Evolutionary conservation across 1,140 invertebrate genomes (phyloP), one percentile per base, ranked within the genome.

Genomic region (Lysiphlebus fabarum): DNA sequence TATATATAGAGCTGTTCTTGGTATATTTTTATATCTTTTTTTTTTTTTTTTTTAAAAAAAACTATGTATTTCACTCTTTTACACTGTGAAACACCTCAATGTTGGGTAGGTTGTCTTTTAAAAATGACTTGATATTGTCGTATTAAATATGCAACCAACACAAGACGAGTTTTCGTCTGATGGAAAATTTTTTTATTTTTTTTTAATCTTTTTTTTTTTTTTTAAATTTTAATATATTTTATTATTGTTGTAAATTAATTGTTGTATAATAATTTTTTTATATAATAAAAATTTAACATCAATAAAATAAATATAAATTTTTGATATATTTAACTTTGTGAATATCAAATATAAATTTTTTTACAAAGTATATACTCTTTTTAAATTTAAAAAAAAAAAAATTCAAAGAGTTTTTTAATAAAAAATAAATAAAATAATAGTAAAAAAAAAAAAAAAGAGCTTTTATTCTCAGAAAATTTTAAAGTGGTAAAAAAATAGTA

Each of bases 401-500:
- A 26, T 26, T 1, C 17, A 26, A 26, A 26, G 17, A 26, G 2
- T 26, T 26, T 26, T 26, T 26, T 4, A 26, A 26, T 4, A 26
- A 26, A 26, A 26, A 26, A 26, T 2, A 26, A 26, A 44, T 44
- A 44, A 5, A 45, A 45, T 45, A 14, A 12, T 45, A 45, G 12
- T 45, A 7, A 14, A 12, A 5, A 44, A 6, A 45, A 5, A 7
- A 14, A 12, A 5, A 44, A 6, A 45, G 7, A n/a, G 7, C 7
- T 11, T 6, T 45, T 45, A 5, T 14, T 43, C 12, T 54, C 8
- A 34, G 36, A 55, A 36, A 44, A n/a, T 12, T 33, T 8, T 6
- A 36, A n/a, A n/a, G 17, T 45, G 53, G 53, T 50, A 60, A 38
- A 44, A 36, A 48, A 58, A 41, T 48, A 48, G 60, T 67, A 56